Conservation (phyloP, 1,140 invertebrate species). For the Diabrotica virgifera region DNA sequence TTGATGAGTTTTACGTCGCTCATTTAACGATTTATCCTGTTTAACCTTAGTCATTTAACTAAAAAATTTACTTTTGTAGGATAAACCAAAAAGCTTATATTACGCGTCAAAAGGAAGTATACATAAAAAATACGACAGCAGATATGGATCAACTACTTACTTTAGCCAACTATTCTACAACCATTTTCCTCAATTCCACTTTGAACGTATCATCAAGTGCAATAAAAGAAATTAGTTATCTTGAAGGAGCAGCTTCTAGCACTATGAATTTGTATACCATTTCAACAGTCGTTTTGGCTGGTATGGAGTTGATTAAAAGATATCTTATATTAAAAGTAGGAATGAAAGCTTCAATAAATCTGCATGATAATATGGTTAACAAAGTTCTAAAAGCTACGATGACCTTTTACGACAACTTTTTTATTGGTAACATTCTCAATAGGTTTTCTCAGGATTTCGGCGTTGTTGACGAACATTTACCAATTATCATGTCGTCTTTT, state of each 20-base stretch:
- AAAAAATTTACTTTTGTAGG: no score
- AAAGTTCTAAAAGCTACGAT: conserved; percentile 33
- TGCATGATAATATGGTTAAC: conserved; percentile 35
- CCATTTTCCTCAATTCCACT: no score
- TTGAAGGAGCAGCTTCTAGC: not conserved
- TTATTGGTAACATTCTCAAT: conserved; percentile 41
- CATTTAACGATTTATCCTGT: no score
- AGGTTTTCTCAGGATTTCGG: conserved; percentile 40
- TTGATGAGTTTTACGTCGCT: no score
- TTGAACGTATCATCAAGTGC: no score
- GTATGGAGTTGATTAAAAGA: conserved; percentile 55
- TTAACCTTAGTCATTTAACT: no score
- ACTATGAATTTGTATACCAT: not conserved
- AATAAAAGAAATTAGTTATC: not conserved
- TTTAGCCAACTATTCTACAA: no score
- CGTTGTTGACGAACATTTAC: conserved; percentile 34
- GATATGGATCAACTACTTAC: no score
- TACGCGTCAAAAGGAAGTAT: no score
- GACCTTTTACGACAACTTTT: conserved; percentile 38
- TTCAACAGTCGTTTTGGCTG: not conserved
- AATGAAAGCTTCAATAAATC: conserved; percentile 29
- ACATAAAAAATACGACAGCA: no score
- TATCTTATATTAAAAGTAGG: conserved; percentile 13
- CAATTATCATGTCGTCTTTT: conserved; percentile 18
- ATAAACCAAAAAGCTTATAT: no score